A percentile compares a stretch with the other conserved stretches of the same genome.
Evolutionary conservation across 2,113 vertebrate genomes (phyloP).

Genomic region (Catharus minimus): DNA sequence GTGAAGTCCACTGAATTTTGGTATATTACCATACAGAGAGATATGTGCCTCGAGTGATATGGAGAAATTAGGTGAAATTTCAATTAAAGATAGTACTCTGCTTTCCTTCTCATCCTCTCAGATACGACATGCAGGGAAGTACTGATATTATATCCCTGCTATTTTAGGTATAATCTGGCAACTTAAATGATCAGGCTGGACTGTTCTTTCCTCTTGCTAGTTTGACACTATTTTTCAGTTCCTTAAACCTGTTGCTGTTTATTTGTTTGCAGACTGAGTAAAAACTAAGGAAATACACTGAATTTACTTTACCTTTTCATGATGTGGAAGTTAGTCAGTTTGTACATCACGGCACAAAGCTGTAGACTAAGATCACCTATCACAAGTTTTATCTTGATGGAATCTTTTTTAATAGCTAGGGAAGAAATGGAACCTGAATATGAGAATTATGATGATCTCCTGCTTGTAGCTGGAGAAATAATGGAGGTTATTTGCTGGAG

Average conservation of each 20-base stretch:
- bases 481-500: neutral
- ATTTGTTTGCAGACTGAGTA: neutral
- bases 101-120: neutral
- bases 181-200: neutral
- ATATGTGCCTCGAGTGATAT: neutral
- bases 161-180: neutral
- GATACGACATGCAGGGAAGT: neutral
- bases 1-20: neutral
- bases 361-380: neutral
- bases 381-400: neutral
- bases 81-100: neutral
- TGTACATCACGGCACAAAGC: neutral
- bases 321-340: neutral
- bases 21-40: neutral
- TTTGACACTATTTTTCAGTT: neutral
- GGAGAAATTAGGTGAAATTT: neutral
- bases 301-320: neutral
- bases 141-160: neutral
- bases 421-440: neutral
- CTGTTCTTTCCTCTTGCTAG: neutral
- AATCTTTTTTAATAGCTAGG: neutral
- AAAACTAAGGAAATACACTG: neutral
- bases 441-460: neutral
- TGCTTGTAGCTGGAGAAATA: neutral
- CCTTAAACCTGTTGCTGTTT: conserved; percentile 26